Evolutionary conservation across 2,113 vertebrate species (phyloP), one percentile per base, ranked within the genome.

Genomic region (Otus sunia): DNA sequence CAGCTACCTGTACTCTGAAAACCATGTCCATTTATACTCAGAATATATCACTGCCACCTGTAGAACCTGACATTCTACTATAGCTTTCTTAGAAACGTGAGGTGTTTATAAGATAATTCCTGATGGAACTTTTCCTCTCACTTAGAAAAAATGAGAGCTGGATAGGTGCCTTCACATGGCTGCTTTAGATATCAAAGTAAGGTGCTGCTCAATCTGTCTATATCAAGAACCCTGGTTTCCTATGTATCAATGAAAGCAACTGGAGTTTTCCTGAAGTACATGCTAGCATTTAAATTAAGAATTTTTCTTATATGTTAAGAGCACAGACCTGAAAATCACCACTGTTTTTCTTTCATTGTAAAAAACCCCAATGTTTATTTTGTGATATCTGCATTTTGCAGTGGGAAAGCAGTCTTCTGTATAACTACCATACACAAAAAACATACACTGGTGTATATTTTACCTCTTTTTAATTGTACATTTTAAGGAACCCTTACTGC

Each of bases 381-480:
- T 96, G 34, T 68, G 34, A 50, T 72, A 30, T 45, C 71, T 97
- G 55, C 15, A n/a, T 94, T 95, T 96, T 83, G 75, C 87, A 95
- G 76, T 71, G 50, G 52, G 13, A 92, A 69, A 77, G 86, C 34
- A 66, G 16, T 53, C 26, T 93, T 69, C 62, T 90, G 8, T 49
- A 41, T 25, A 86, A 76, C 19, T 26, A 39, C 9, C 6, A 63
- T 5, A 63, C 5, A 72, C 27, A 78, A 68, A 78, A 81, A 39
- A 3, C 21, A 81, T 58, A 15, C 34, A n/a, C 10, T n/a, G 6
- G 22, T 74, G 4, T 49, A 37, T 59, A 37, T 84, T 84, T 85
- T 94, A 41, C 32, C 34, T 79, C 30, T 45, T 89, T 68, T 29
- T 59, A 91, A 49, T 13, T 64, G 23, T 19, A 59, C 9, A 14